phyloP scores from a whole-genome alignment of 2,888 invertebrate species.

The Nomada lathburiana region DNA sequence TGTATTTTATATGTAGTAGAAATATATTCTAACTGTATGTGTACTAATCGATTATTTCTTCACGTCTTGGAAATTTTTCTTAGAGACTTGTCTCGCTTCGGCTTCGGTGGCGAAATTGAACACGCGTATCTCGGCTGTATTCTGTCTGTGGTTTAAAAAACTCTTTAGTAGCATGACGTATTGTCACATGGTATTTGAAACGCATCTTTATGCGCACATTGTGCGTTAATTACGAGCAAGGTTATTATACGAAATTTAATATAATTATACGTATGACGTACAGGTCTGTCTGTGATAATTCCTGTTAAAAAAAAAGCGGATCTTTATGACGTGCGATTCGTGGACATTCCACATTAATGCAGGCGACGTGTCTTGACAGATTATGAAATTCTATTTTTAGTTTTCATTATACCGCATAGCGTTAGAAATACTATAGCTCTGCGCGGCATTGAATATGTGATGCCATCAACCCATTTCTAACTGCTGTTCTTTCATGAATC shows the following conservation, averaged over 20 bases:
- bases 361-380: constrained; percentile 45
- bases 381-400: constrained; percentile 64
- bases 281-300: background rate
- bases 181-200: constrained; percentile 45
- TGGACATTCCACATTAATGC: constrained; percentile 6
- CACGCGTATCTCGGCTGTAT: background rate
- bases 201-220: constrained; percentile 13
- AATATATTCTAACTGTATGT: background rate
- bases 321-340: background rate
- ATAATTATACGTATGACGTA: background rate
- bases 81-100: background rate
- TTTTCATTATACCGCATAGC: constrained; percentile 54
- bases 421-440: constrained; percentile 40
- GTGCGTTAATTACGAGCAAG: constrained; percentile 14
- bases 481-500: background rate
- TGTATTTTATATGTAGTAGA: background rate
- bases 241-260: constrained; percentile 7
- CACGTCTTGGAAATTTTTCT: background rate
- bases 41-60: background rate
- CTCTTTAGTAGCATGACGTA: constrained; percentile 22
- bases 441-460: constrained; percentile 23
- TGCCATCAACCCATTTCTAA: constrained; percentile 30
- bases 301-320: background rate
- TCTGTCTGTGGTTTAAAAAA: background rate
- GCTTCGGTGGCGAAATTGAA: background rate